Evolutionary conservation across 2,113 vertebrate species (phyloP), one percentile per base, ranked within the genome.

Genomic region (Serinus canaria): DNA sequence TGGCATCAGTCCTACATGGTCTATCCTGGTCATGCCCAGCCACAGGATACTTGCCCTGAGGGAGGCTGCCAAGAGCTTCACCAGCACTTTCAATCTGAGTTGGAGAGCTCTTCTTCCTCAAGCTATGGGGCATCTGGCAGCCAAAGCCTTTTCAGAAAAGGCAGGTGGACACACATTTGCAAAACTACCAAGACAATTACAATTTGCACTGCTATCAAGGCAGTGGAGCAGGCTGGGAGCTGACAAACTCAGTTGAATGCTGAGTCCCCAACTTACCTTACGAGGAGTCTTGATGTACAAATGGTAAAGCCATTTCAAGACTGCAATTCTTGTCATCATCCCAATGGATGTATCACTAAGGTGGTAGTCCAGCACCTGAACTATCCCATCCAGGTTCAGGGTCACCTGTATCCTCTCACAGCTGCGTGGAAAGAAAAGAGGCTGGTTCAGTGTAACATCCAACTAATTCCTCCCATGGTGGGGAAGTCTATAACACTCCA

Each of bases 301-400:
- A 94, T 99, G 99, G 96, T 99, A 99, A 13, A 99, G 98, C 99
- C 99, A 99, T 90, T 99, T 99, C 46, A 99, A 98, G 72, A 99
- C 99, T 2, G 99, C 98, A 19, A 99, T 99, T 81, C 99, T 98
- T 6, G 99, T 99, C 99, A 99, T 99, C 99, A 99, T 99, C 39
- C 99, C 99, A 13, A 98, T 99, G 75, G 98, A 98, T 0, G 97
- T 97, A 93, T 99, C 99, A 2, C 98, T 99, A 53, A 99, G 98
- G 96, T 99, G 99, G 50, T 98, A 98, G 95, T 99, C 99, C 70
- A 99, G 91, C 27, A 99, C 99, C 92, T 99, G 99, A 52, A 99
- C 99, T 33, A 99, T 99, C 13, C 99, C 99, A 27, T 99, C 99
- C 13, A 99, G 97, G 96, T 99, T 99, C 53, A 99, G 98, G 21